phyloP scores from a whole-genome alignment of 2,113 vertebrate genomes.

The Notothenia coriiceps region DNA sequence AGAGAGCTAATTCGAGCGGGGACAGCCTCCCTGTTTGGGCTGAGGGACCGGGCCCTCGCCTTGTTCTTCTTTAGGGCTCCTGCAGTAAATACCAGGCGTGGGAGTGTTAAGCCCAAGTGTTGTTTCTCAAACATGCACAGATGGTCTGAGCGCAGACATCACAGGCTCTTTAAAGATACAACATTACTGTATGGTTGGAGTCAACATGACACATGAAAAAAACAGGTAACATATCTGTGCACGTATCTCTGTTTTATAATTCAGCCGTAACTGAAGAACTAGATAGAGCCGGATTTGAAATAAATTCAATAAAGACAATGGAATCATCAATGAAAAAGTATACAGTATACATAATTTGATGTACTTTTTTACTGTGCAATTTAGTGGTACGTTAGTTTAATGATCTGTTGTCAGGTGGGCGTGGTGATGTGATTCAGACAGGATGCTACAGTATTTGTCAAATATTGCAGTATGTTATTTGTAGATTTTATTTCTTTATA shows the following conservation, averaged over 20 bases:
- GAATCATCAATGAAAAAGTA: background rate
- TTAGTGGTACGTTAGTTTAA: too few species aligned
- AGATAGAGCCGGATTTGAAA: background rate
- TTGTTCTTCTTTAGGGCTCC: slow-evolving; percentile 7
- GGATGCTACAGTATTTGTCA: too few species aligned
- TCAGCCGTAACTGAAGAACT: background rate
- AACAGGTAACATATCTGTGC: background rate
- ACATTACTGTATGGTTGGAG: background rate
- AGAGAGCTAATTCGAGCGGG: slow-evolving; percentile 56
- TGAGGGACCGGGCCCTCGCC: slow-evolving; percentile 16
- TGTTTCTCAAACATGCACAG: slow-evolving; percentile 36
- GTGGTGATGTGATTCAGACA: too few species aligned
- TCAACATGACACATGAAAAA: too few species aligned
- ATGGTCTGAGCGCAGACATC: slow-evolving; percentile 6
- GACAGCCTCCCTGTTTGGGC: slow-evolving; percentile 38
- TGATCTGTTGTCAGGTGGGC: too few species aligned
- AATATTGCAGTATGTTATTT: background rate
- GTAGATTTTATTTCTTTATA: too few species aligned
- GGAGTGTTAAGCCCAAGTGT: slow-evolving; percentile 33
- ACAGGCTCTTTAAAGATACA: background rate
- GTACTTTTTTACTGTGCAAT: too few species aligned
- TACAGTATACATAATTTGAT: too few species aligned
- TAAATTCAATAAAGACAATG: background rate
- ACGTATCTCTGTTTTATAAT: background rate
- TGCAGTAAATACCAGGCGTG: slow-evolving; percentile 26